phyloP scores from a whole-genome alignment of 2,797 vertebrate genomes.

The Diglossa cyanea region DNA sequence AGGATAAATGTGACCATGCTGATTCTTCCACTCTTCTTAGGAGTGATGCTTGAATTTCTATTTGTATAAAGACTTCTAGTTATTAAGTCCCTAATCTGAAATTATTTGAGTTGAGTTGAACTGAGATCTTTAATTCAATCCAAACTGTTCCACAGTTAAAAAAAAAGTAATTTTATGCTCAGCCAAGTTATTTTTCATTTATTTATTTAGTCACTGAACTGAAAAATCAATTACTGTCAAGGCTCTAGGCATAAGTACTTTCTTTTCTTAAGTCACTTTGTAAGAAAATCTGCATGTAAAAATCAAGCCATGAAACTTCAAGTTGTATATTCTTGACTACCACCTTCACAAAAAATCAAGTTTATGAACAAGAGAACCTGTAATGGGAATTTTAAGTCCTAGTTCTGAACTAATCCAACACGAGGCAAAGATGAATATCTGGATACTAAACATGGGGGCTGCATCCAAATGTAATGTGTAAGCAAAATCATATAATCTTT shows the following conservation, averaged over 20 bases:
- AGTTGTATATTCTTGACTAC: not conserved
- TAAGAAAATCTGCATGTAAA: constrained; percentile 15
- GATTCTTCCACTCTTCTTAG: not conserved
- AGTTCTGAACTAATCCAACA: not conserved
- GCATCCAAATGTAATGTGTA: not conserved
- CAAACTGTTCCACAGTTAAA: not conserved
- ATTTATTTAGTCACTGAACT: constrained; percentile 54
- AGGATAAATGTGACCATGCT: not conserved
- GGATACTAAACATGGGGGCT: not conserved
- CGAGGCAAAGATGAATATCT: rapidly evolving
- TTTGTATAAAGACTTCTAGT: not conserved
- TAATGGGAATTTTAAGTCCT: not conserved
- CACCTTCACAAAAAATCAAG: not conserved
- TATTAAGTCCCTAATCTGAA: not conserved
- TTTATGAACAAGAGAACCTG: not conserved
- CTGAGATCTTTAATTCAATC: constrained; percentile 11
- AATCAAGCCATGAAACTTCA: not conserved
- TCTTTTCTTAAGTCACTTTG: not conserved
- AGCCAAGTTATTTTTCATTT: constrained; percentile 38
- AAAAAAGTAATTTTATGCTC: not conserved
- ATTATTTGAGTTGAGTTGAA: not conserved
- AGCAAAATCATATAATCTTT: not conserved
- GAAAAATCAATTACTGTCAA: constrained; percentile 62
- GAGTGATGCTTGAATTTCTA: not conserved
- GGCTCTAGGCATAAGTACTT: not conserved